Base-by-base conservation (phyloP, 2,797 vertebrate genomes). In the Pampus argenteus region DNA sequence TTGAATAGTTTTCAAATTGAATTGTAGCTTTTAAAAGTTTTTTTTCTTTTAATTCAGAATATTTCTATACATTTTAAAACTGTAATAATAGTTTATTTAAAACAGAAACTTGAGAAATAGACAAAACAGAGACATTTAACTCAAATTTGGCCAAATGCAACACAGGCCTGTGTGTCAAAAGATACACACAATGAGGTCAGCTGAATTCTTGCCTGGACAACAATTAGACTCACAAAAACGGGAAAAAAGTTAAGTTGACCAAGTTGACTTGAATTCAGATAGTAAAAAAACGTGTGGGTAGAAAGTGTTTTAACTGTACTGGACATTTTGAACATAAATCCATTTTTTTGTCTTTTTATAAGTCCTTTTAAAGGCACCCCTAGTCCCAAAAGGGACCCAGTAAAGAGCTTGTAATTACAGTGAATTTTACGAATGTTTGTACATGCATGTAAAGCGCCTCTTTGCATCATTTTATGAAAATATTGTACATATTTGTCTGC, bases 381-480 rank as follows among this genome's bases (percentile, higher is more conserved):
- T 23, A 34, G 56, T 15, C 23, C 8, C 5, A 50, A 25, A 25
- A 0, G 28, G 20, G 22, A 55, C 8, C 22, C n/a, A 25, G 29
- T 20, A 25, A 17, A 23, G 23, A 55, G 51, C 13, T n/a, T 48
- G 11, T 11, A 54, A 10, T 2, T 1, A 36, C 11, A 23, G 17
- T 40, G 38, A 44, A 44, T 67, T 61, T 61, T 36, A 26, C 48
- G 28, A 36, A 17, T 60, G 31, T 45, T 26, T 56, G 8, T 64
- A 23, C 44, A 36, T 13, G 3, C 17, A 1, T 42, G 17, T 7
- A 38, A 18, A 48, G 26, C n/a, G 54, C 59, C 49, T 18, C 17
- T 45, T 18, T 63, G 23, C 22, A 25, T 74, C 44, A 57, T 14
- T 54, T 14, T 17, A 18, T 63, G 22, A 63, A 65, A 34, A 67